Conservation (phyloP, 2,797 vertebrate genomes). For the Mormyrops attenuatus region DNA sequence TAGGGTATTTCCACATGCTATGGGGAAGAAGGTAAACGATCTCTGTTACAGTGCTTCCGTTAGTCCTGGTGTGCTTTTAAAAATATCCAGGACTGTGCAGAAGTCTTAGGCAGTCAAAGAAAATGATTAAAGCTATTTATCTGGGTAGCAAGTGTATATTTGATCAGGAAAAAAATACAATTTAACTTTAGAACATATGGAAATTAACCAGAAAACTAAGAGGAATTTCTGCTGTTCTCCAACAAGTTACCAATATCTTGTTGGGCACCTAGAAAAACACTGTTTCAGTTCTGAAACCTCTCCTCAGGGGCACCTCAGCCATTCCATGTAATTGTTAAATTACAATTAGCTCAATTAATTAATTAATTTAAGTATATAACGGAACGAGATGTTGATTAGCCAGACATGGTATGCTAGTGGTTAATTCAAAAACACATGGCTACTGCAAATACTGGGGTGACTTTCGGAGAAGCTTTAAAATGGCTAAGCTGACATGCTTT, state of each 20-base stretch:
- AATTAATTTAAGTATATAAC: neutral
- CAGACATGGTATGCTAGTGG: neutral
- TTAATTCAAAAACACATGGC: neutral
- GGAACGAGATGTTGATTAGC: neutral
- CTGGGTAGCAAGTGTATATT: neutral
- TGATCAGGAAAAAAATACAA: neutral
- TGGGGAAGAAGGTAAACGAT: slow-evolving; percentile 3
- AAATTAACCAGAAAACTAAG: neutral
- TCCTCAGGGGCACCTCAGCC: neutral
- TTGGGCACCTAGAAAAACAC: neutral
- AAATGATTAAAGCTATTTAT: neutral
- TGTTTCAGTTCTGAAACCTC: neutral
- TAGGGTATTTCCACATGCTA: slow-evolving; percentile 52
- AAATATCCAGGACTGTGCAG: neutral
- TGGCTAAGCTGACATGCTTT: neutral
- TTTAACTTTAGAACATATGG: neutral
- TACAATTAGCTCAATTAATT: neutral
- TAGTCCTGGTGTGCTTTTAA: neutral
- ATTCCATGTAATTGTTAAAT: neutral
- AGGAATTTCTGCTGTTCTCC: neutral
- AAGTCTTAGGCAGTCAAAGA: neutral
- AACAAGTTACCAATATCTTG: neutral
- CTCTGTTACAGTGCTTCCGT: neutral
- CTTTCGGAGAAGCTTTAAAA: neutral
- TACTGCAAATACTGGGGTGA: neutral